Base-by-base conservation (phyloP, 2,888 invertebrate genomes). In the Cartodere bifasciata region DNA sequence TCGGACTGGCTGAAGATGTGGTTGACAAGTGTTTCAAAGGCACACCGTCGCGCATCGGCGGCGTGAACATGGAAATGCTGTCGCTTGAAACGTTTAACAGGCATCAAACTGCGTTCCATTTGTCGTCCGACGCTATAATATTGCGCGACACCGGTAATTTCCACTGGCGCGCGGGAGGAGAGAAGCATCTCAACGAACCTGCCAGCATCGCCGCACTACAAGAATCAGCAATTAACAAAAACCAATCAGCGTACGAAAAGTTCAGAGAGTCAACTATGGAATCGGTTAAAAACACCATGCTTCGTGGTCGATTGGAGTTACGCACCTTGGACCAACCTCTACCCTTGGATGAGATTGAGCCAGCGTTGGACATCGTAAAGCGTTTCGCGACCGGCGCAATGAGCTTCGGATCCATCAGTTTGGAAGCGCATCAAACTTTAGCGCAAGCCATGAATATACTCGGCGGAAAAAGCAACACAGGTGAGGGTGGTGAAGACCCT, bases 161-260 rank as follows among this genome's bases (percentile, higher is more conserved):
- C 59, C 94, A 98, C 60, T 98, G 95, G 95, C 74, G 97, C 46
- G 77, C 83, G 39, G 94, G 91, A 10, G 98, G 98, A 2, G 97
- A 98, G 65, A 87, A 88, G 44, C 98, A 98, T 62, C 80, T 98
- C 51, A 98, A 98, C 58, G 95, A 97, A 53, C 98, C 98, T 0
- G 65, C 76, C 44, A 64, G 65, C 39, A 66, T 68, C 42, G 77
- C 77, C n/a, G 77, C 78, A 46, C 62, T 85, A 16, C 73, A 94
- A 72, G 94, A 95, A 58, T 92, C 97, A 1, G 79, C 88, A 0
- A 59, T 72, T 15, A 75, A 70, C 42, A 94, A 94, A 44, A 87
- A 73, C 59, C 64, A 65, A 31, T 75, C 68, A 17, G 85, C 91
- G 0, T 98, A 92, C 55, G 83, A 87, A 38, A 78, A 77, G 50